phyloP scores from a whole-genome alignment of 1,140 invertebrate species.

The Apis mellifera region DNA sequence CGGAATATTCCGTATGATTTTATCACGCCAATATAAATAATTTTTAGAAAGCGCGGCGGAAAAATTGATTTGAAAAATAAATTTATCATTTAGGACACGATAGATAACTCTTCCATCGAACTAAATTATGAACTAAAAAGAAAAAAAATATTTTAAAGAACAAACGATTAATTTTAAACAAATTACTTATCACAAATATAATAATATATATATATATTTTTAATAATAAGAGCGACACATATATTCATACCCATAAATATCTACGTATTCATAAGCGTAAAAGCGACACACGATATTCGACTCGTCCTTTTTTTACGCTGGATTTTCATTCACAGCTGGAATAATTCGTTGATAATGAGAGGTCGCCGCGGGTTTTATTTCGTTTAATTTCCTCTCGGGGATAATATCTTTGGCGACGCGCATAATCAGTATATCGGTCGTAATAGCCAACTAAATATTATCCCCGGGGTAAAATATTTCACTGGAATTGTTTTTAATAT shows the following conservation, averaged over 20 bases:
- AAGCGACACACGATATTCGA: background rate
- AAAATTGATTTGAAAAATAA: background rate
- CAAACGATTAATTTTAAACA: no score
- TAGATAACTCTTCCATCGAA: background rate
- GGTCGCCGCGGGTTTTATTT: slow-evolving; percentile 30
- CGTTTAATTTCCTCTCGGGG: slow-evolving; percentile 48
- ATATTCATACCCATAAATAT: no score
- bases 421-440: slow-evolving; percentile 34
- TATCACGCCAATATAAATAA: no score
- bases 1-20: no score
- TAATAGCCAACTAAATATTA: slow-evolving; percentile 40
- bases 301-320: background rate
- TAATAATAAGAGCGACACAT: no score
- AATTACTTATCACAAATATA: no score
- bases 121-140: background rate
- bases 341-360: slow-evolving; percentile 7
- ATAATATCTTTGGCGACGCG: slow-evolving; percentile 37
- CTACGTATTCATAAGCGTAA: slow-evolving; percentile 4
- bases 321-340: background rate
- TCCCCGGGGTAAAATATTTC: slow-evolving; percentile 21
- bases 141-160: no score
- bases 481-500: slow-evolving; percentile 42
- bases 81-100: no score
- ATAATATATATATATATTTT: no score
- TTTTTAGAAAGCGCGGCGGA: no score